Base-by-base conservation (phyloP, 2,113 vertebrate species). In the Dendrocopos noguchii region DNA sequence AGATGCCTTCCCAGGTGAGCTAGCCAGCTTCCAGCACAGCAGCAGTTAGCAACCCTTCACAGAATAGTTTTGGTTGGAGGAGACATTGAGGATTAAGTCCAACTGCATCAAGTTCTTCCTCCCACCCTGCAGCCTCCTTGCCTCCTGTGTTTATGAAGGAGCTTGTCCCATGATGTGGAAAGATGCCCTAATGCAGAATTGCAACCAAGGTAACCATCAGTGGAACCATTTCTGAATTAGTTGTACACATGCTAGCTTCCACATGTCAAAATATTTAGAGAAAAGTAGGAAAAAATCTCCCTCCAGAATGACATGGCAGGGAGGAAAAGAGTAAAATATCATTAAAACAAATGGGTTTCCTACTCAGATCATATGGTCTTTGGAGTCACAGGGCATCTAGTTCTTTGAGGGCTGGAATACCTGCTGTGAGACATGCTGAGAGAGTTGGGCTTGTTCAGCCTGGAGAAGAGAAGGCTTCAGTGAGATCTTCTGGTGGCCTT, bases 231-330 rank as follows among this genome's bases (percentile, higher is more conserved):
- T 18, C 53, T 67, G 6, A 21, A 24, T 9, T 11, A 4, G 16
- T 2, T 36, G 36, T 44, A 34, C 28, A 52, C 2, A 0, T 1
- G 1, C 39, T 59, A 8, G 0, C 34, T 42, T 42, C 7, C 19
- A 15, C 6, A 0, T 0, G 0, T 4, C 5, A 18, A 47, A 72
- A 34, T 12, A 29, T 15, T 16, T 31, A 12, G 33, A 52, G 59
- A n/a, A 84, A 65, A 33, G 27, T 7, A 47, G 20, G 56, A 33
- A 50, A 50, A 75, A 2, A 5, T 6, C 10, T 44, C 31, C 29
- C 55, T 80, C 8, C 39, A 44, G 76, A 87, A 28, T 56, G 63
- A 22, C 46, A 31, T 2, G 15, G 42, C 39, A 17, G 25, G 15
- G 20, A 13, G 2, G 27, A 71, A 82, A 57, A 70, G 12, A 19